Evolutionary conservation across 1,140 invertebrate genomes (phyloP), one percentile per base, ranked within the genome.

Genomic region (Zophobas morio): DNA sequence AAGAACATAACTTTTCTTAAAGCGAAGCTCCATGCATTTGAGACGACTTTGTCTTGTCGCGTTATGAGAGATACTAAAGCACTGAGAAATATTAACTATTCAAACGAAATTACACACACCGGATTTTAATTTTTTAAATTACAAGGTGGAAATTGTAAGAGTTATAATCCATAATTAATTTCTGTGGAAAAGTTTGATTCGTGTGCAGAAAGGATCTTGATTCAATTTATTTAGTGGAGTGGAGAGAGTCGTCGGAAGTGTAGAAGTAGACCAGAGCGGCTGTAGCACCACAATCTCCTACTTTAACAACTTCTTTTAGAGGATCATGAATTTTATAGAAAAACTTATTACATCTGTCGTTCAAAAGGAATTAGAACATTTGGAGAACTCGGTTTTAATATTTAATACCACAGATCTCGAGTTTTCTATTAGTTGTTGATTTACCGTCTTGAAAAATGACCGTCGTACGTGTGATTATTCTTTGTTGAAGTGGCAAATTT

Each of bases 1-100:
- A 66, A 66, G 60, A 66, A 42, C 60, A 66, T 42, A 66, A 66
- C 60, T 66, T 66, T 66, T 66, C 60, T 66, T 66, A 3, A 66
- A 66, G 60, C n/a, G 39, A 40, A 66, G 42, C 57, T 63, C 42
- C 36, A 63, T 63, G 60, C 39, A 66, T 47, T 20, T 37, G 2
- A 66, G 60, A 39, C 20, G 20, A 20, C 20, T 20, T 20, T 20
- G 20, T 20, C 20, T 0, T 20, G 20, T 20, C 20, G 20, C 20
- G 20, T 20, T 20, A 20, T 20, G 20, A 20, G 20, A 20, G 20
- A 20, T 20, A 20, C 20, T 20, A 20, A 20, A 20, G 20, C 20
- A 20, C 20, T 20, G 20, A 20, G 20, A 20, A 63, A 66, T 8
- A 66, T 46, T 20, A 40, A 1, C 60, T 8, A 66, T 66, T 66